These are phyloP conservation scores for Gastrophysa polygoni DNA, from an alignment of 2,888 invertebrate species.

Conservation along the genomic window DNA sequence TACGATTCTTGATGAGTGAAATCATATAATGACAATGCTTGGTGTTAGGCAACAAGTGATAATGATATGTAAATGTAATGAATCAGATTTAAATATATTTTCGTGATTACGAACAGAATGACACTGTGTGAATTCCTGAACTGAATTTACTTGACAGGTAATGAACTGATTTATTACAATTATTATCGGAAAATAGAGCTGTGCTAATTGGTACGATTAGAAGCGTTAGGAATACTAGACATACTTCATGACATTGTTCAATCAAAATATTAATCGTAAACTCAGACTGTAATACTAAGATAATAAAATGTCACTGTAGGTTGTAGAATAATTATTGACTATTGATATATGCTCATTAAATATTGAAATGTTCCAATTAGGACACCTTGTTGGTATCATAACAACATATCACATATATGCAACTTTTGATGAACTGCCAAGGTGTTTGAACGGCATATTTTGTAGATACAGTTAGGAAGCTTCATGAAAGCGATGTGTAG, in stretches of 20 bases:
- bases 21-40: background rate
- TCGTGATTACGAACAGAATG: background rate
- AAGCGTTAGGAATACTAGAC: conserved; percentile 15
- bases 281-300: conserved; percentile 58
- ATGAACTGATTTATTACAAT: conserved; percentile 20
- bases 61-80: no score
- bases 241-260: conserved; percentile 25
- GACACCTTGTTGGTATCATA: conserved; percentile 36
- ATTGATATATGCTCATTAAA: conserved; percentile 38
- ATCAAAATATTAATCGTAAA: conserved; percentile 39
- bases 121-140: no score
- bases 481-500: conserved; percentile 42
- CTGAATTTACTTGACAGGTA: background rate
- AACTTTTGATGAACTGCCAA: conserved; percentile 23
- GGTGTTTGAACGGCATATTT: conserved; percentile 13
- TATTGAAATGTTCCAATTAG: conserved; percentile 27
- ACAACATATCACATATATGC: conserved; percentile 44
- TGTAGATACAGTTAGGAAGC: conserved; percentile 31
- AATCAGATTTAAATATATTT: background rate
- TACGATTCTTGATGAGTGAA: background rate
- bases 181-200: conserved; percentile 17
- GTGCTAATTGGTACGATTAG: conserved; percentile 32
- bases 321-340: conserved; percentile 39
- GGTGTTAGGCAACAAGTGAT: background rate
- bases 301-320: conserved; percentile 52